Conservation (phyloP, 2,113 vertebrate species). For the Mystacornis crossleyi region DNA sequence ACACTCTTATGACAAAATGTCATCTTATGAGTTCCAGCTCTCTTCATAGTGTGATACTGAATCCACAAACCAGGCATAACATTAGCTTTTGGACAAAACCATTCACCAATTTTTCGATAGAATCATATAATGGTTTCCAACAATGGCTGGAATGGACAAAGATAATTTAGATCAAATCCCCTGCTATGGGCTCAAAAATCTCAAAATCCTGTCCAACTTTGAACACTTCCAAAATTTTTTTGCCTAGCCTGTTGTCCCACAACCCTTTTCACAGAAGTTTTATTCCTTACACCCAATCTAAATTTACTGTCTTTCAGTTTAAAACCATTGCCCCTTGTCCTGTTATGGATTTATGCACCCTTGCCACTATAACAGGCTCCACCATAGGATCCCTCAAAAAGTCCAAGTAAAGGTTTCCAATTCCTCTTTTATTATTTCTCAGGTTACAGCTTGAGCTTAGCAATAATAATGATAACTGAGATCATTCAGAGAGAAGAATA, state of each 20-base stretch:
- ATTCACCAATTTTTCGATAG: neutral
- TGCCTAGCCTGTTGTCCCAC: neutral
- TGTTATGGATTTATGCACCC: neutral
- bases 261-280: neutral
- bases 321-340: neutral
- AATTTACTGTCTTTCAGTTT: neutral
- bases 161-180: neutral
- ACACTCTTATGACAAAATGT: neutral
- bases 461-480: neutral
- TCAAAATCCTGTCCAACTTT: no score
- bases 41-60: neutral
- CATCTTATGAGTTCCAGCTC: neutral
- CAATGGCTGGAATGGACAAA: neutral
- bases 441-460: neutral
- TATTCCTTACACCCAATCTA: neutral
- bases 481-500: neutral
- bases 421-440: neutral
- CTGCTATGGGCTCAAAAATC: no score
- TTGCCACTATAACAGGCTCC: neutral
- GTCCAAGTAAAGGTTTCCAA: neutral
- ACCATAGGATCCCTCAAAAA: neutral
- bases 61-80: neutral
- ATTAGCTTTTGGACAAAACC: neutral
- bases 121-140: neutral
- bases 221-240: neutral